Percentiles rank a stretch among this genome's conserved stretches.
Conservation (phyloP, 2,797 vertebrate genomes). For the Gouania willdenowi region DNA sequence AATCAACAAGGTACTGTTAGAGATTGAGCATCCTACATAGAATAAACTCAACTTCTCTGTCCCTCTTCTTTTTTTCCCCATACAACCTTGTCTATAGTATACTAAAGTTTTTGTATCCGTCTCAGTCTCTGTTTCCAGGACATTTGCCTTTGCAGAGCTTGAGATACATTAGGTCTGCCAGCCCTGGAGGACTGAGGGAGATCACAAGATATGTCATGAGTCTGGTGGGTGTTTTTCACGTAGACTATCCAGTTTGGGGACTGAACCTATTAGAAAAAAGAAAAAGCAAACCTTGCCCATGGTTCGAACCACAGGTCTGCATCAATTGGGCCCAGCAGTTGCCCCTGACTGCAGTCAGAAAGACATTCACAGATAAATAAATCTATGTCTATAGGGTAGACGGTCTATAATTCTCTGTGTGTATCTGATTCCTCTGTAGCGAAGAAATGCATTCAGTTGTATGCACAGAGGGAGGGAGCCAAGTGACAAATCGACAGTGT, state of each 20-base stretch:
- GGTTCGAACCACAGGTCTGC: constrained; percentile 42
- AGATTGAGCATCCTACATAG: too few relatives aligned
- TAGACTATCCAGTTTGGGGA: constrained; percentile 46
- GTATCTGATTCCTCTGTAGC: constrained; percentile 22
- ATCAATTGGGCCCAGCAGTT: constrained; percentile 27
- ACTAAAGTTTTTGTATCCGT: constrained; percentile 14
- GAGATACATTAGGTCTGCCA: constrained; percentile 34
- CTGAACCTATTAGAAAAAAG: constrained; percentile 50
- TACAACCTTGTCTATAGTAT: constrained; percentile 19
- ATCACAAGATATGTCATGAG: constrained; percentile 55
- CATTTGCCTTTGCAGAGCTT: constrained; percentile 30
- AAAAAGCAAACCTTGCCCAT: constrained; percentile 51
- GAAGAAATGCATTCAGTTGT: constrained; percentile 27
- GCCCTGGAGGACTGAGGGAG: constrained; percentile 44
- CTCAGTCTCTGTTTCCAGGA: constrained; percentile 19
- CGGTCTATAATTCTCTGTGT: constrained; percentile 42
- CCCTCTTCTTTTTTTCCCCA: constrained; percentile 6
- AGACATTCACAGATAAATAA: constrained; percentile 42
- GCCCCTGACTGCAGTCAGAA: constrained; percentile 35
- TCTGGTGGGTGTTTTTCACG: constrained; percentile 50
- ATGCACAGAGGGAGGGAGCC: constrained; percentile 34
- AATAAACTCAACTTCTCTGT: constrained; percentile 11
- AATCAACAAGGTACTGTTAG: too few relatives aligned
- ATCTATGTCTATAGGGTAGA: constrained; percentile 36
- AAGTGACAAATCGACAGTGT: constrained; percentile 51